These are phyloP conservation scores for Scleropages formosus DNA, from an alignment of 2,797 vertebrate species.

Conservation along the genomic window DNA sequence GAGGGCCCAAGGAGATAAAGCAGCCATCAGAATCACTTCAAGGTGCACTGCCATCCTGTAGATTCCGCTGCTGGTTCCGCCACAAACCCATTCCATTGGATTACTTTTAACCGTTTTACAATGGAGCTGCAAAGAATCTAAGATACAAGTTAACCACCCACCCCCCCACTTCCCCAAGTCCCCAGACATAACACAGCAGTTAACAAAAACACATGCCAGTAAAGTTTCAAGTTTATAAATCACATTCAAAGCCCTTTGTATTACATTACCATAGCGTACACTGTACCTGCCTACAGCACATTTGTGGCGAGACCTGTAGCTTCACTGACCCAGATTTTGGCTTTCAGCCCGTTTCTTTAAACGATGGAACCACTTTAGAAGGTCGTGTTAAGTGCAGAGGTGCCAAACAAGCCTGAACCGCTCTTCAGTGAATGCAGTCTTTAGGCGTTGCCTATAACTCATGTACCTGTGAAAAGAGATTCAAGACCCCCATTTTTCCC, in stretches of 20 bases:
- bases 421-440: constrained; percentile 53
- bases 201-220: background rate
- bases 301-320: constrained; percentile 16
- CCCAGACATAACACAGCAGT: background rate
- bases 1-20: constrained; percentile 47
- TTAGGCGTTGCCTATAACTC: constrained; percentile 54
- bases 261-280: background rate
- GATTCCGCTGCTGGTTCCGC: constrained; percentile 50
- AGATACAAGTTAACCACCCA: constrained; percentile 67
- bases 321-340: constrained; percentile 12
- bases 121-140: constrained; percentile 71
- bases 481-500: constrained; percentile 62
- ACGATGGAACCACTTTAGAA: constrained; percentile 46
- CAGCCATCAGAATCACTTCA: constrained; percentile 55
- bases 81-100: constrained; percentile 48
- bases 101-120: constrained; percentile 47
- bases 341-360: constrained; percentile 19
- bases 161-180: constrained; percentile 34
- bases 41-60: constrained; percentile 58
- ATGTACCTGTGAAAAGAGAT: constrained; percentile 71
- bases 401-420: constrained; percentile 37
- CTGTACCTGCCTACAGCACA: constrained; percentile 24
- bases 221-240: no score
- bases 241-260: background rate
- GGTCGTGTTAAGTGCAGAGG: constrained; percentile 54